Evolutionary conservation across 2,888 invertebrate species (phyloP).

Genomic region (Drosophila limbata): DNA sequence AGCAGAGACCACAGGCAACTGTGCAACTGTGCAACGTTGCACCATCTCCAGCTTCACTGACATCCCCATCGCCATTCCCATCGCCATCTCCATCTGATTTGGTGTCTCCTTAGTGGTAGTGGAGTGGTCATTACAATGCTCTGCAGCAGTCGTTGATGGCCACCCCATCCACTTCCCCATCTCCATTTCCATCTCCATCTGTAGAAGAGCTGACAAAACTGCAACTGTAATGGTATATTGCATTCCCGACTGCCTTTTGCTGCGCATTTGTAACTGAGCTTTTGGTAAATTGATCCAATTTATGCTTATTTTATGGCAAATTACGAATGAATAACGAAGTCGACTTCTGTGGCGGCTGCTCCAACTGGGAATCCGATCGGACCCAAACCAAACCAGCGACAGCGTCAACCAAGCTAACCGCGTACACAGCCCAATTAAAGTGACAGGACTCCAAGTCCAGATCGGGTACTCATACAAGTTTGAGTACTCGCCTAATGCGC

Average conservation of each 20-base stretch:
- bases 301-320: slow-evolving; percentile 83
- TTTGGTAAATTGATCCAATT: slow-evolving; percentile 84
- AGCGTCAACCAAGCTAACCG: slow-evolving; percentile 18
- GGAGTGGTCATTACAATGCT: slow-evolving; percentile 65
- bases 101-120: slow-evolving; percentile 31
- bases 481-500: slow-evolving; percentile 21
- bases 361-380: slow-evolving; percentile 21
- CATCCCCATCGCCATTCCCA: slow-evolving; percentile 2
- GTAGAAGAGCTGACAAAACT: not conserved
- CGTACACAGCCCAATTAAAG: slow-evolving; percentile 48
- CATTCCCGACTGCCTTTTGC: slow-evolving; percentile 50
- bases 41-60: not conserved
- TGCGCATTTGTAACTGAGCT: slow-evolving; percentile 70
- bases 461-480: not conserved
- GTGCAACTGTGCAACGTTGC: slow-evolving; percentile 11
- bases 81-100: slow-evolving; percentile 13
- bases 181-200: not conserved
- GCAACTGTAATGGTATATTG: slow-evolving; percentile 44
- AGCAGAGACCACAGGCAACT: slow-evolving; percentile 58
- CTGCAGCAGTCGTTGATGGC: slow-evolving; percentile 40
- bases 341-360: slow-evolving; percentile 28
- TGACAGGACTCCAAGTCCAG: slow-evolving; percentile 16
- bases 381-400: slow-evolving; percentile 13
- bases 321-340: slow-evolving; percentile 76
- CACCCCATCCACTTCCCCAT: not conserved